Evolutionary conservation across 2,797 vertebrate genomes (phyloP).

Genomic region (Coreius guichenoti): DNA sequence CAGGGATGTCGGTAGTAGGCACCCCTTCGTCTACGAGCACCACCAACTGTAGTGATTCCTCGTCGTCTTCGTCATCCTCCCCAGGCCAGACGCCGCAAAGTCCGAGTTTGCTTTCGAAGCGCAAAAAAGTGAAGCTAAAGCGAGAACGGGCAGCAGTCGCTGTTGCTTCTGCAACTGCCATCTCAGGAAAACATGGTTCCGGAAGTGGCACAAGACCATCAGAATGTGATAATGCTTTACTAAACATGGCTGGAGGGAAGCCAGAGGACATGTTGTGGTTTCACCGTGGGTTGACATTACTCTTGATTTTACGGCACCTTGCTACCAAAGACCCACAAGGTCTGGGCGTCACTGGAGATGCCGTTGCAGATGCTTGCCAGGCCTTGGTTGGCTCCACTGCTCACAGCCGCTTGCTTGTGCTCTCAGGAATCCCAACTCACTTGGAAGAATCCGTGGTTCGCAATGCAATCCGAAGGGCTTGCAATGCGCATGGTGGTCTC

Average conservation of each 20-base stretch:
- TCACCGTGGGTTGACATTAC: constrained; percentile 92
- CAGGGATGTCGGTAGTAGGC: constrained; percentile 78
- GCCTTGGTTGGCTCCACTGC: constrained; percentile 92
- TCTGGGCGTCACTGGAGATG: constrained; percentile 91
- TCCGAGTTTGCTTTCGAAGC: constrained; percentile 94
- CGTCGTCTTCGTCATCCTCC: constrained; percentile 94
- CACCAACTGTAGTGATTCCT: constrained; percentile 94
- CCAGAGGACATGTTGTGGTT: constrained; percentile 99
- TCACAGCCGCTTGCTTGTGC: constrained; percentile 93
- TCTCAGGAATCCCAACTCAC: constrained; percentile 96
- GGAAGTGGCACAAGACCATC: constrained; percentile 76
- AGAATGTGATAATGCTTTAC: constrained; percentile 84
- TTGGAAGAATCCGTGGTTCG: constrained; percentile 90
- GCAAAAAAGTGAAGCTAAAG: constrained; percentile 99
- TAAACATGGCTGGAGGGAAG: constrained; percentile 93
- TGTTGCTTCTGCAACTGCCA: constrained; percentile 73
- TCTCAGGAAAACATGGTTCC: constrained; percentile 84
- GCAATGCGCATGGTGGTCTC: constrained; percentile 94
- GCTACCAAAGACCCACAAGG: constrained; percentile 94
- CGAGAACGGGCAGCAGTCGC: constrained; percentile 86
- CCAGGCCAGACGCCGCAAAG: constrained; percentile 97
- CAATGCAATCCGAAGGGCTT: constrained; percentile 92
- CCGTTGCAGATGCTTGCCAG: constrained; percentile 93
- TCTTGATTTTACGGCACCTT: constrained; percentile 94
- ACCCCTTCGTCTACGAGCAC: constrained; percentile 87